phyloP scores from a whole-genome alignment of 2,888 invertebrate species.

The Eucera pruinosa region DNA sequence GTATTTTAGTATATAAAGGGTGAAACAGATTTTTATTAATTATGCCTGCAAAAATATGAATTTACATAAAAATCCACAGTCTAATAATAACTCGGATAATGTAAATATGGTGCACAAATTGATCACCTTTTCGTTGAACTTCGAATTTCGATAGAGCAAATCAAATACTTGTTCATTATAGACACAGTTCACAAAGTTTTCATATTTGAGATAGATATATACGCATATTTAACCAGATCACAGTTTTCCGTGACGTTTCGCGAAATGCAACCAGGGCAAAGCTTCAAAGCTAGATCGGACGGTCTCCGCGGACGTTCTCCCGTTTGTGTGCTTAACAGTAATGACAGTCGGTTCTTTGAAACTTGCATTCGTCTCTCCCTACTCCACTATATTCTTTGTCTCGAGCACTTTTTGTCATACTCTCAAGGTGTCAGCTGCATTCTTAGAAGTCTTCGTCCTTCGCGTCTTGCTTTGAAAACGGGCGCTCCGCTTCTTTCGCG shows the following conservation, averaged over 20 bases:
- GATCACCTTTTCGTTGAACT: too few species aligned
- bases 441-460: constrained; percentile 38
- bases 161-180: too few species aligned
- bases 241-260: neutral
- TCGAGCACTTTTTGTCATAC: constrained; percentile 33
- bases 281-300: constrained; percentile 30
- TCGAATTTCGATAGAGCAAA: too few species aligned
- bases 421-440: constrained; percentile 47
- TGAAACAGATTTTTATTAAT: too few species aligned
- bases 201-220: neutral
- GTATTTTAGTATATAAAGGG: too few species aligned
- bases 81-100: too few species aligned
- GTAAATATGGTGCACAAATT: too few species aligned
- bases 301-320: constrained; percentile 33
- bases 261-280: neutral
- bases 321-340: constrained; percentile 55
- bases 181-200: neutral
- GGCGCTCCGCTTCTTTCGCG: constrained; percentile 26
- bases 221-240: constrained; percentile 27
- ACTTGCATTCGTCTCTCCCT: constrained; percentile 36
- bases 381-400: constrained; percentile 34
- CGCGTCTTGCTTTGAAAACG: constrained; percentile 28
- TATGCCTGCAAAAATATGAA: too few species aligned
- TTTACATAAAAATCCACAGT: too few species aligned
- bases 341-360: constrained; percentile 55